Conservation (phyloP, 2,888 invertebrate species). For the Nasonia oneida region DNA sequence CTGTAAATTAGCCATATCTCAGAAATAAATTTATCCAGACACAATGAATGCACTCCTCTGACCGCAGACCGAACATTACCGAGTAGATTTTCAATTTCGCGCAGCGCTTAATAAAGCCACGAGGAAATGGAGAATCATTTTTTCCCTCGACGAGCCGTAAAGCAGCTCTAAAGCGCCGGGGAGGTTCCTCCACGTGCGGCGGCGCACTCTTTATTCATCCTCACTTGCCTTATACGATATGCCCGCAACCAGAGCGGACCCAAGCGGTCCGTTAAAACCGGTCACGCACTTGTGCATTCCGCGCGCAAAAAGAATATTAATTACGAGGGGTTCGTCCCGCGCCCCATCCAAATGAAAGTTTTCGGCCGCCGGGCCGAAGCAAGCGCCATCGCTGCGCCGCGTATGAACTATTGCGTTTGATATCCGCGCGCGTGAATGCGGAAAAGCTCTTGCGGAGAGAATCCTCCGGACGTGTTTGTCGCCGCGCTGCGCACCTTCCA, state of each 20-base stretch:
- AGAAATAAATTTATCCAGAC: slow-evolving; percentile 5
- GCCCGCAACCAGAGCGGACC: not conserved
- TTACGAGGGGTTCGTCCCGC: slow-evolving; percentile 26
- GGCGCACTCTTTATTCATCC: slow-evolving; percentile 43
- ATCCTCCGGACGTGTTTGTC: slow-evolving; percentile 67
- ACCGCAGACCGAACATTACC: not conserved
- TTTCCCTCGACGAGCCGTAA: not conserved
- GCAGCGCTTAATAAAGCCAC: slow-evolving; percentile 13
- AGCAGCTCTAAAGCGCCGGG: slow-evolving; percentile 38
- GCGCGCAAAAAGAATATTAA: slow-evolving; percentile 58
- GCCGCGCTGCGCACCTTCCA: slow-evolving; percentile 62
- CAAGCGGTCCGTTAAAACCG: slow-evolving; percentile 36
- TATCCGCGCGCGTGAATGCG: slow-evolving; percentile 73
- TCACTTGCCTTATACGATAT: not conserved
- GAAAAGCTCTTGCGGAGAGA: slow-evolving; percentile 68
- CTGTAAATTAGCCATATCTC: not conserved
- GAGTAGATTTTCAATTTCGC: slow-evolving; percentile 13
- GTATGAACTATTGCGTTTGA: slow-evolving; percentile 77
- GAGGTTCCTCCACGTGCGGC: not conserved
- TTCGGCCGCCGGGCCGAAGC: not conserved
- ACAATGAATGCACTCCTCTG: not conserved
- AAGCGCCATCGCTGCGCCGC: not conserved
- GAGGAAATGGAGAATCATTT: slow-evolving; percentile 27
- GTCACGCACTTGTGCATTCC: not conserved
- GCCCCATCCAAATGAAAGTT: slow-evolving; percentile 50